A percentile compares a stretch with the other conserved stretches of the same genome.
These are phyloP conservation scores for Dermolepida albohirtum DNA, from an alignment of 2,888 invertebrate species.

Conservation along the genomic window DNA sequence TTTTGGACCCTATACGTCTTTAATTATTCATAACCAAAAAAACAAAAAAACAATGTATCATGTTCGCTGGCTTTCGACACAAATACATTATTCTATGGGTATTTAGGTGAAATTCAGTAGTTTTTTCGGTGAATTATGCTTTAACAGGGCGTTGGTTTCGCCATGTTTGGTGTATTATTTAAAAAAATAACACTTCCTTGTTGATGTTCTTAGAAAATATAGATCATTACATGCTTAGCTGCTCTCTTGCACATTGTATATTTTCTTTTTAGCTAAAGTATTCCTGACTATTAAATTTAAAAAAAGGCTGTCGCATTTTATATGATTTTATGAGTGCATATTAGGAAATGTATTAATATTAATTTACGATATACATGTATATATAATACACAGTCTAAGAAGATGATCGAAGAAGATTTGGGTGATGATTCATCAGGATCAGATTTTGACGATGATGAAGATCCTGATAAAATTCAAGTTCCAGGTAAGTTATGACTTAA, in stretches of 20 bases:
- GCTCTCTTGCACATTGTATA: slow-evolving; percentile 26
- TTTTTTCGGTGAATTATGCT: slow-evolving; percentile 40
- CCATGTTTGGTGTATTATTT: slow-evolving; percentile 63
- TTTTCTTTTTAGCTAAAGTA: slow-evolving; percentile 24
- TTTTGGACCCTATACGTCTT: slow-evolving; percentile 50
- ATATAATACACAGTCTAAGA: slow-evolving; percentile 43
- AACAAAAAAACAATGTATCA: slow-evolving; percentile 57
- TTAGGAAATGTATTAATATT: slow-evolving; percentile 24
- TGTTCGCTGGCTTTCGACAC: slow-evolving; percentile 17
- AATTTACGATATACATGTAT: slow-evolving; percentile 13
- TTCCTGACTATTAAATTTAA: slow-evolving; percentile 7
- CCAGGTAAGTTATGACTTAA: slow-evolving; percentile 73
- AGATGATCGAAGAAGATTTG: slow-evolving; percentile 63
- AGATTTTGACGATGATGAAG: slow-evolving; percentile 89
- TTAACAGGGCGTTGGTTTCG: slow-evolving; percentile 64
- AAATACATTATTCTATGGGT: slow-evolving; percentile 3
- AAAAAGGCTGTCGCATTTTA: slow-evolving; percentile 21
- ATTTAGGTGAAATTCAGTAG: slow-evolving; percentile 31
- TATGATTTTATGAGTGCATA: slow-evolving; percentile 7
- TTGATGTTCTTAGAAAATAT: slow-evolving; percentile 17
- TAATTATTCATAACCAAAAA: slow-evolving; percentile 67
- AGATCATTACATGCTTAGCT: slow-evolving; percentile 36
- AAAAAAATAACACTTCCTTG: slow-evolving; percentile 50
- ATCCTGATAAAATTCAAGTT: slow-evolving; percentile 92
- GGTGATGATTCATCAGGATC: slow-evolving; percentile 70